Evolutionary conservation across 2,113 vertebrate genomes (phyloP).

Genomic region (Nansenia antarctica): DNA sequence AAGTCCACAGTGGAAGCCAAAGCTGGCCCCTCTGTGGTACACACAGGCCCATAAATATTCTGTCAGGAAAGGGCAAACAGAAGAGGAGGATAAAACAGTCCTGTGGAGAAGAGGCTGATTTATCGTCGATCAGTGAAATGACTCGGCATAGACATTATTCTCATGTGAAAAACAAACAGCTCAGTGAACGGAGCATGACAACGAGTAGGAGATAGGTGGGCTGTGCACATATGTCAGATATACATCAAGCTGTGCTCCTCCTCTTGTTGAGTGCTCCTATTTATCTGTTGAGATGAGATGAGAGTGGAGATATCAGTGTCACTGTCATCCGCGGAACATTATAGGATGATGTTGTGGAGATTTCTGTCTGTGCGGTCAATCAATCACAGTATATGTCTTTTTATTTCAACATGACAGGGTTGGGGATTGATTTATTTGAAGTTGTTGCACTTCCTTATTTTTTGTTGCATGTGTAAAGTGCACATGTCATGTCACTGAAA

Average conservation of each 20-base stretch:
- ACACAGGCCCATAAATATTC: slow-evolving; percentile 41
- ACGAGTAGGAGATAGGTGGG: no score
- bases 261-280: no score
- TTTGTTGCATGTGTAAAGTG: background rate
- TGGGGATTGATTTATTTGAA: background rate
- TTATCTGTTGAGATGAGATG: no score
- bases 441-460: background rate
- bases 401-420: background rate
- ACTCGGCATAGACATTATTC: slow-evolving; percentile 21
- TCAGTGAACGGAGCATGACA: slow-evolving; percentile 14
- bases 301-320: no score
- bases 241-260: no score
- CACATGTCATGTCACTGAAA: no score
- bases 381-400: background rate
- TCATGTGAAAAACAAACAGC: slow-evolving; percentile 62
- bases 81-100: slow-evolving; percentile 24
- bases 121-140: slow-evolving; percentile 34
- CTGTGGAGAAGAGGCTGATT: slow-evolving; percentile 32
- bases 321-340: no score
- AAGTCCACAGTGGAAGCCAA: slow-evolving; percentile 23
- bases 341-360: no score
- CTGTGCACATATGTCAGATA: no score
- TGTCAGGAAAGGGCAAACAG: slow-evolving; percentile 44
- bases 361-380: background rate
- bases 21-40: slow-evolving; percentile 11